Evolutionary conservation across 2,113 vertebrate species (phyloP), one percentile per base, ranked within the genome.

Genomic region (Apteryx owenii): DNA sequence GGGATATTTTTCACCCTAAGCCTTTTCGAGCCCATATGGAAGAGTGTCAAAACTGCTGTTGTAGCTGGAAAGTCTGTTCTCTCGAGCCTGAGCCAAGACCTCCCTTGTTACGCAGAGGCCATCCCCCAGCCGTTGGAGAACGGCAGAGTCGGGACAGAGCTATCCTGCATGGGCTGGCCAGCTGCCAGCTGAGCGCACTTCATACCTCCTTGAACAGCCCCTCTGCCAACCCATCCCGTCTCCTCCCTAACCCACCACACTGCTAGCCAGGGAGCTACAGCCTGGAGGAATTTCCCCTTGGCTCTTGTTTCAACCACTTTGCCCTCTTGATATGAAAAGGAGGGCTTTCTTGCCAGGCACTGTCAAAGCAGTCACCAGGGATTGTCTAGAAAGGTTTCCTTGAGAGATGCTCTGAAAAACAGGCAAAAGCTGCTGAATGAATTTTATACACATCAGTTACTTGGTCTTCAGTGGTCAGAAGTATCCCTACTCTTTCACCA

Each of bases 1-100:
- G 13, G 29, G 44, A 22, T 93, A 85, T 69, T 96, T 94, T 91
- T 70, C 13, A 95, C 71, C 58, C 71, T 77, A 93, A 85, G 71
- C 44, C 36, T 88, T 84, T 88, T 50, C 40, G 20, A 96, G 85
- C 16, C 22, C 36, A 50, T 58, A 53, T 5, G 36, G 58, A 91
- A 85, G 13, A 65, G 58, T 23, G 44, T 46, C 75, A 91, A 90
- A 95, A 94, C 44, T 85, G 38, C 62, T 90, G 64, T 10, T 77
- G 60, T 28, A 69, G 56, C 23, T 29, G 60, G 38, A 46, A 94
- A 72, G 17, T 23, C 60, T n/a, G 10, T 28, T 42, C 51, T 62
- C 62, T 71, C 64, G 33, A 33, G 20, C 31, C 71, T 77, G 16
- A 92, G 29, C 48, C 80, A 31, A 85, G 73, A 84, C 31, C 22